These are phyloP conservation scores for Erannis defoliaria DNA, from an alignment of 2,888 invertebrate genomes.

Conservation along the genomic window DNA sequence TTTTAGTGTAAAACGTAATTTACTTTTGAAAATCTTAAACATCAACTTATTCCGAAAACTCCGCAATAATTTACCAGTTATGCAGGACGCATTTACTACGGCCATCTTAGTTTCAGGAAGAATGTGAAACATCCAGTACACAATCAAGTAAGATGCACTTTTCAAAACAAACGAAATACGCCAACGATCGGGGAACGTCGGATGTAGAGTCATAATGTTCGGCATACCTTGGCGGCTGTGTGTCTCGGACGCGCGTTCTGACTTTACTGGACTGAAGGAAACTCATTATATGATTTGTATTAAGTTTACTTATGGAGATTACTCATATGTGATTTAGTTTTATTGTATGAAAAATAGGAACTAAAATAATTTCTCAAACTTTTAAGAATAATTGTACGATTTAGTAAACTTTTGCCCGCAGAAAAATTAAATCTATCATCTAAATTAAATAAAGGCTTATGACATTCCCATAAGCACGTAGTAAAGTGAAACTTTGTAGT, in stretches of 20 bases:
- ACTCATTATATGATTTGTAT: neutral
- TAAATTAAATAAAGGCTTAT: too few relatives aligned
- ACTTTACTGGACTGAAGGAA: slow-evolving; percentile 10
- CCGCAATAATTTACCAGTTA: slow-evolving; percentile 7
- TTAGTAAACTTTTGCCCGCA: too few relatives aligned
- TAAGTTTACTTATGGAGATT: slow-evolving; percentile 2
- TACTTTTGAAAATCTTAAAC: neutral
- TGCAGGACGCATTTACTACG: slow-evolving; percentile 26
- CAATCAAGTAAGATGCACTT: slow-evolving; percentile 16
- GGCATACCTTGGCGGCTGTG: slow-evolving; percentile 12
- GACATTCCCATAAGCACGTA: too few relatives aligned
- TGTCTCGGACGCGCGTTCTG: slow-evolving; percentile 16
- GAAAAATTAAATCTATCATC: too few relatives aligned
- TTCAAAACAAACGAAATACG: slow-evolving; percentile 26
- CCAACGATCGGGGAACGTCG: slow-evolving; percentile 14
- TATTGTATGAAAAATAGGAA: neutral
- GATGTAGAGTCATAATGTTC: slow-evolving; percentile 11
- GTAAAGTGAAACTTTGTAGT: too few relatives aligned
- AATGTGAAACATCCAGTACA: slow-evolving; percentile 55
- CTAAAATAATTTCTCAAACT: neutral
- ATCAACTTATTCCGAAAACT: slow-evolving; percentile 1
- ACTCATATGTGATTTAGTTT: neutral
- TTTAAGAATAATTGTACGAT: neutral
- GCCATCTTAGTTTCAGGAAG: slow-evolving; percentile 46
- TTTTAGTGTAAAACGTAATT: slow-evolving; percentile 4